Conservation (phyloP, 2,113 vertebrate species). For the Notechis scutatus region DNA sequence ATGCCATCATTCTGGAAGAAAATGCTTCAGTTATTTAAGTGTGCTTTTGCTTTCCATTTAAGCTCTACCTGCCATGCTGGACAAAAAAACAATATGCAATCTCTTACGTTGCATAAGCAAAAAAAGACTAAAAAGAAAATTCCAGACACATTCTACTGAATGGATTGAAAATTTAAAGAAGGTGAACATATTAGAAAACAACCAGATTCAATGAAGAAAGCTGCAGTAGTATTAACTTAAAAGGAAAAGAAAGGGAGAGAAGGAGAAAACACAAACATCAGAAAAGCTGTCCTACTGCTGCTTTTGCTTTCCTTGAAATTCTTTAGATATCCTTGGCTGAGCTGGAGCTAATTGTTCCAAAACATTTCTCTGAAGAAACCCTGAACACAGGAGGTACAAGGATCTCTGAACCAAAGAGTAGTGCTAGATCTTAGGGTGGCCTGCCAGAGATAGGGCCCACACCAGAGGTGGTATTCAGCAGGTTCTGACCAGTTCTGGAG, state of each 20-base stretch:
- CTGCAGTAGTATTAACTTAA: background rate
- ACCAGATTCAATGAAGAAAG: background rate
- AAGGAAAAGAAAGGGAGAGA: background rate
- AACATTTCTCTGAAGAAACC: background rate
- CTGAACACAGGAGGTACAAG: background rate
- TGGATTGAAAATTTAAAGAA: background rate
- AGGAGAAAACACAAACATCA: background rate
- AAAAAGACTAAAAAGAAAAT: slow-evolving; percentile 1
- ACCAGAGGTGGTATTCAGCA: background rate
- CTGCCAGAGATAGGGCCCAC: background rate
- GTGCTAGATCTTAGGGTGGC: background rate
- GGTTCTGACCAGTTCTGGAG: too few relatives aligned
- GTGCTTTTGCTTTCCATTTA: slow-evolving; percentile 8
- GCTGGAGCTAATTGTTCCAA: background rate
- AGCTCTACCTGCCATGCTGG: background rate
- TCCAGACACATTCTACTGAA: too few relatives aligned
- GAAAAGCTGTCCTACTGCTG: background rate
- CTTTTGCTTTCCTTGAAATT: background rate
- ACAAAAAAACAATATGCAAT: slow-evolving; percentile 31
- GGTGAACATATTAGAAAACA: background rate
- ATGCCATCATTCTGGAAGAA: background rate
- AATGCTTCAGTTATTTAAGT: background rate
- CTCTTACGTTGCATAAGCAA: background rate
- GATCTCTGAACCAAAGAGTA: background rate
- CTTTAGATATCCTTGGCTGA: background rate